phyloP scores from a whole-genome alignment of 2,888 invertebrate species.

The Philereme vetulata region DNA sequence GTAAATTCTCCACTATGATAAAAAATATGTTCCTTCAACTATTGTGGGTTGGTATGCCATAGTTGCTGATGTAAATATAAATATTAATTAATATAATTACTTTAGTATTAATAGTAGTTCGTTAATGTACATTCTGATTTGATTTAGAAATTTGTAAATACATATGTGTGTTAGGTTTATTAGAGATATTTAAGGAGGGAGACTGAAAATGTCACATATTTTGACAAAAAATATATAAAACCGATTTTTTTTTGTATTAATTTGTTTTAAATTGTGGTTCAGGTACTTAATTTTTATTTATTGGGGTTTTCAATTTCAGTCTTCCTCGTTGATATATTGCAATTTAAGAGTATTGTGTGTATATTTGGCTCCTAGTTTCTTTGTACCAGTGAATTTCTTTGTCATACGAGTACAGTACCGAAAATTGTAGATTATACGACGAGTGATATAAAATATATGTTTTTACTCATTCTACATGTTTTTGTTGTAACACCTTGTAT shows the following conservation, averaged over 20 bases:
- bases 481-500: constrained; percentile 42
- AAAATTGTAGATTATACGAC: constrained; percentile 66
- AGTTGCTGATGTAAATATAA: constrained; percentile 54
- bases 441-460: constrained; percentile 83
- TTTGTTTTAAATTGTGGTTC: background rate
- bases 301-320: constrained; percentile 20
- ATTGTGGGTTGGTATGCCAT: constrained; percentile 53
- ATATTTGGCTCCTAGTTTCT: constrained; percentile 53
- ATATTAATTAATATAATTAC: constrained; percentile 23
- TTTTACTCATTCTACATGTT: constrained; percentile 76
- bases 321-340: constrained; percentile 29
- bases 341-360: constrained; percentile 61
- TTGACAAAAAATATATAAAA: background rate
- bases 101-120: constrained; percentile 38
- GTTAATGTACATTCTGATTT: constrained; percentile 40
- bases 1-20: constrained; percentile 48
- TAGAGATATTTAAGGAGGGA: constrained; percentile 38
- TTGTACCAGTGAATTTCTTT: constrained; percentile 48
- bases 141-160: constrained; percentile 58
- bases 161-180: constrained; percentile 52
- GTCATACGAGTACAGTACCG: constrained; percentile 43
- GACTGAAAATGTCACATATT: constrained; percentile 26
- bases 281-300: constrained; percentile 7
- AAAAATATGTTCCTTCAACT: constrained; percentile 55
- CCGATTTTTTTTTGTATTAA: background rate